Base-by-base conservation (phyloP, 2,797 vertebrate species). In the Phrynocephalus forsythii region DNA sequence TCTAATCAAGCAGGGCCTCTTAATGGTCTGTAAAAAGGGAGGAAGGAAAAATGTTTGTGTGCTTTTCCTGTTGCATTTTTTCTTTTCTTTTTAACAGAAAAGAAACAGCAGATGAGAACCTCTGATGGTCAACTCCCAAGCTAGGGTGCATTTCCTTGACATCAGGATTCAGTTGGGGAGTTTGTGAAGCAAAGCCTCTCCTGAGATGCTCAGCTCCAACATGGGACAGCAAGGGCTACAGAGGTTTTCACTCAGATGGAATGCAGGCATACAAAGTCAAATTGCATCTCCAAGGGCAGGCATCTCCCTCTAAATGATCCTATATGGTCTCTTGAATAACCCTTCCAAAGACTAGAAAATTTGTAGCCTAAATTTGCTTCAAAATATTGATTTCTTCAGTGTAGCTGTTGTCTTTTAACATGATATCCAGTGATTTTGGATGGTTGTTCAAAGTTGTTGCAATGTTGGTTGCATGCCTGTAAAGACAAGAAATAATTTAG, bases 401-500 rank as follows among this genome's bases (percentile, higher is more conserved):
- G 33, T 16, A 3, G 1, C 3, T 63, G 18, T 85, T 66, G 28
- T 83, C 38, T 6, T 81, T 33, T 1, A 44, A 86, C 13, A 0
- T 85, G 94, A 66, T 20, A 71, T 85, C 22, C 0, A 69, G 76
- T 6, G 26, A 48, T 10, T 26, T 6, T 66, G 20, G 16, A 77
- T 77, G 63, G 66, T 85, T 77, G 7, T 60, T 87, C n/a, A 83
- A 82, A 67, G 30, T 13, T 30, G 63, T 89, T 86, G 79, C 76
- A n/a, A 0, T 76, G 18, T 68, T 38, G 22, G 38, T 33, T 89
- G 48, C 73, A 72, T 87, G 6, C 16, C 16, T n/a, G 18, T 63
- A 63, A 18, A 7, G 10, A 38, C 85, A 91, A 93, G 89, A 91
- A 83, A 9, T 10, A 67, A 13, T 72, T 3, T 63, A 60, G 84